Evolutionary conservation across 2,113 vertebrate genomes (phyloP).

Genomic region (Elgaria multicarinata): DNA sequence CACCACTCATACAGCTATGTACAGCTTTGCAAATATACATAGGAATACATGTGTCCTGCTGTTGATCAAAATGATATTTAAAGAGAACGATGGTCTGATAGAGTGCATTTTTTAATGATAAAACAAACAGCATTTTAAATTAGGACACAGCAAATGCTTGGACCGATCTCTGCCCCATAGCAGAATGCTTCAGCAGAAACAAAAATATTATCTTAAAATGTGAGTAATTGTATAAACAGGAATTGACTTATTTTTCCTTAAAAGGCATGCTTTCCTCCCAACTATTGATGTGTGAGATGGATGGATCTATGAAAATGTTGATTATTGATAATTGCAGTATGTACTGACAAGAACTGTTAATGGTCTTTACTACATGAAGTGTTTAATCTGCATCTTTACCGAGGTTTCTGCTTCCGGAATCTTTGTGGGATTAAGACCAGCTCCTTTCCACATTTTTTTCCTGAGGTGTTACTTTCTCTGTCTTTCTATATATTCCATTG

Average conservation of each 20-base stretch:
- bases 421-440: too few relatives aligned
- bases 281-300: background rate
- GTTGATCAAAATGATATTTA: background rate
- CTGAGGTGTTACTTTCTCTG: too few relatives aligned
- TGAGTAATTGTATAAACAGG: background rate
- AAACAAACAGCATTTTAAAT: background rate
- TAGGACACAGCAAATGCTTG: background rate
- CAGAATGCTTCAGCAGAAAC: background rate
- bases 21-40: background rate
- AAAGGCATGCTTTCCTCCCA: background rate
- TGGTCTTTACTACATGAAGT: too few relatives aligned
- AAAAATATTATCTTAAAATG: background rate
- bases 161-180: background rate
- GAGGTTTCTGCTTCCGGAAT: too few relatives aligned
- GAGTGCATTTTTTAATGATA: background rate
- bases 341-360: background rate
- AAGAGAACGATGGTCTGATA: too few relatives aligned
- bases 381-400: too few relatives aligned
- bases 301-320: background rate
- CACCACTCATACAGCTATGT: background rate
- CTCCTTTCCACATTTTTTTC: too few relatives aligned
- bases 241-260: background rate
- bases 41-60: background rate
- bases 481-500: too few relatives aligned
- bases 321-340: background rate